These are phyloP conservation scores for Procavia capensis DNA, from an alignment of 2,113 vertebrate species.

Conservation along the genomic window DNA sequence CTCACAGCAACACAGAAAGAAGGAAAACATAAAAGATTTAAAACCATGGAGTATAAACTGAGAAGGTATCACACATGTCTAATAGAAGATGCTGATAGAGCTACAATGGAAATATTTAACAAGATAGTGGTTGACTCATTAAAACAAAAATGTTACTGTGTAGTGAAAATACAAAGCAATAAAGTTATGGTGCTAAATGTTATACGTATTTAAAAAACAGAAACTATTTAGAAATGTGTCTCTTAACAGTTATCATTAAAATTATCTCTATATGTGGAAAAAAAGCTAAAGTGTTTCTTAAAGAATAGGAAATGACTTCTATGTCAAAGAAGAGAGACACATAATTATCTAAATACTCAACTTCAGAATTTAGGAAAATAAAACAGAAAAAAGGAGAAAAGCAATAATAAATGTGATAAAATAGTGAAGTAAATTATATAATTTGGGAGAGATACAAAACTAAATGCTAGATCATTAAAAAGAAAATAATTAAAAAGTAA, in stretches of 20 bases:
- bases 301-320: not conserved
- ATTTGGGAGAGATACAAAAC: not conserved
- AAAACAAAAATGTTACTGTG: not conserved
- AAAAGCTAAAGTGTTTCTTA: not conserved
- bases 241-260: not conserved
- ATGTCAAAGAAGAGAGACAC: not conserved
- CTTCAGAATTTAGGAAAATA: not conserved
- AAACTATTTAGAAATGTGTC: not conserved
- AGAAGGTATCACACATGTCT: not conserved
- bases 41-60: not conserved
- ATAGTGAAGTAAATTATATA: not conserved
- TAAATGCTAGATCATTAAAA: not conserved
- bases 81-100: not conserved
- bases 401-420: not conserved
- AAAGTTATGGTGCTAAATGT: not conserved
- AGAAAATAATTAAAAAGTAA: not conserved
- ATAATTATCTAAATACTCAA: not conserved
- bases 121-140: not conserved
- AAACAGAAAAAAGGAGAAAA: not conserved
- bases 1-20: not conserved
- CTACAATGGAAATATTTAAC: not conserved
- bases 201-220: not conserved
- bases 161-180: not conserved
- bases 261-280: not conserved
- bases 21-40: conserved; percentile 19